Evolutionary conservation across 2,113 vertebrate species (phyloP), one percentile per base, ranked within the genome.

Genomic region (Istiophorus platypterus): DNA sequence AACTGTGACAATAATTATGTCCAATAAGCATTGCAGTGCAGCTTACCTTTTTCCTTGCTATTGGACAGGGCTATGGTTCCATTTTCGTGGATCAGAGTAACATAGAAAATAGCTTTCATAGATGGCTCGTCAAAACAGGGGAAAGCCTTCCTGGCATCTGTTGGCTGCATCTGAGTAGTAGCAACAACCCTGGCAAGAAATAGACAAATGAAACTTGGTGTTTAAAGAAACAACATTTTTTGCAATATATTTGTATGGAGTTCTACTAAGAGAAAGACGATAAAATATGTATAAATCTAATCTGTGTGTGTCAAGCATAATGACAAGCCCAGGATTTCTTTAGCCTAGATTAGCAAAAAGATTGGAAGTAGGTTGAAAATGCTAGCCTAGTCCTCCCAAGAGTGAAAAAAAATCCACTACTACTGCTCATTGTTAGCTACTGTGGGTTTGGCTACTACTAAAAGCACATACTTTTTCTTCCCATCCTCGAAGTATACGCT

Each of bases 91-190:
- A 87, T 77, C 76, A 96, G 84, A n/a, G 90, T 96, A 76, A 96
- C 94, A 73, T 93, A 24, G 83, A 96, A 96, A 26, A 80, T 51
- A 0, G 94, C 94, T 89, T 96, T 96, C 92, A 96, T 94, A 1
- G 91, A 89, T 8, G 94, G 95, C 78, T 96, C 95, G 15, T 96
- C 95, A 57, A 96, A 96, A 80, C 94, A 96, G 39, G 95, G 95
- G 49, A 96, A 97, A 6, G 94, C 92, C 78, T 95, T 95, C 3
- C 93, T 87, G 51, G 95, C 94, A 22, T 94, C 87, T 0, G 94
- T 95, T 1, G 95, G 81, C 84, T 96, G 92, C 92, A 96, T 96
- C 91, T 96, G 92, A 2, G 95, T 96, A 2, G 95, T 95, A 9
- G 95, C 96, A 52, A 96, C 85, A 59, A 94, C 66, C 83, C 96